Percentiles rank a stretch among this genome's conserved stretches.
Conservation (phyloP, 2,113 vertebrate genomes). For the Hylia prasina region DNA sequence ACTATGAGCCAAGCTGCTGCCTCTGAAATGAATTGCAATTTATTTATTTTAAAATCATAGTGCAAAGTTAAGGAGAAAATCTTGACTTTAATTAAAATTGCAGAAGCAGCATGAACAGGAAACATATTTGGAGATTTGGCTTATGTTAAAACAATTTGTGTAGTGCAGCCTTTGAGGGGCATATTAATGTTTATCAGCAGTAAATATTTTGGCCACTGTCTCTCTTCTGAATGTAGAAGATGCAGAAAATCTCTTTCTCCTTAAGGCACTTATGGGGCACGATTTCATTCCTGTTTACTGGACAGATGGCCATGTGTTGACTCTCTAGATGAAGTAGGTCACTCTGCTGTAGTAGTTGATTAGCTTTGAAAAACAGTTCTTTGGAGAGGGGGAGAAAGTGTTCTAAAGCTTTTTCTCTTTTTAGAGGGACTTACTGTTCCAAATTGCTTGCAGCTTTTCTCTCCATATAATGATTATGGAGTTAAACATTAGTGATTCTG, state of each 20-base stretch:
- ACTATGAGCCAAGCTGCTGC: background rate
- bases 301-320: slow-evolving; percentile 1
- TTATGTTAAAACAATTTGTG: background rate
- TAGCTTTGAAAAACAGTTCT: slow-evolving; percentile 29
- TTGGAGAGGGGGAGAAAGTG: background rate
- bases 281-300: background rate
- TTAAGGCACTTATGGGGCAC: background rate
- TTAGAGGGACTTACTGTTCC: slow-evolving; percentile 14
- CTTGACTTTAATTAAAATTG: slow-evolving; percentile 5
- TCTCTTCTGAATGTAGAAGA: background rate
- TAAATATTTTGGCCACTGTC: background rate
- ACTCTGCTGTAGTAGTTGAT: slow-evolving; percentile 12
- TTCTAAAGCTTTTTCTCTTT: slow-evolving; percentile 40
- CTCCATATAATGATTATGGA: slow-evolving; percentile 24
- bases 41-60: background rate
- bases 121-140: background rate
- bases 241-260: slow-evolving; percentile 2
- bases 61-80: background rate
- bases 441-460: slow-evolving; percentile 47
- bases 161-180: background rate
- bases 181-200: background rate
- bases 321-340: background rate
- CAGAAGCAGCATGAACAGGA: background rate
- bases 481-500: slow-evolving; percentile 28
- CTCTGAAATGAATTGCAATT: background rate